These are phyloP conservation scores for Ellobius talpinus DNA, from an alignment of 2,113 vertebrate genomes.

Conservation along the genomic window DNA sequence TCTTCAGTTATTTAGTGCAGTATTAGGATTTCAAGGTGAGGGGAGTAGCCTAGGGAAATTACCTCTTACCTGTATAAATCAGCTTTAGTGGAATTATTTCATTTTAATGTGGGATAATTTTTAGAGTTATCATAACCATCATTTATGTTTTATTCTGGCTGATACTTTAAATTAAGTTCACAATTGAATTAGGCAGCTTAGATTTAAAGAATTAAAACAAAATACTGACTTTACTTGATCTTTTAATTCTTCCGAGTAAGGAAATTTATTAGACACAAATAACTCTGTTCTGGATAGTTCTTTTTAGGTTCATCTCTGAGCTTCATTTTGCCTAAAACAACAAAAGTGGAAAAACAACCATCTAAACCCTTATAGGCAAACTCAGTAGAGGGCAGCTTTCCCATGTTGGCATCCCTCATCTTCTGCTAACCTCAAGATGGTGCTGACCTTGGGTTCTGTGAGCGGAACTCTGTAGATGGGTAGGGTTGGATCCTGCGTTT, in stretches of 20 bases:
- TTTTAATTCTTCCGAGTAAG: neutral
- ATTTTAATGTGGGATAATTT: neutral
- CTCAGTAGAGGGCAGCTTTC: neutral
- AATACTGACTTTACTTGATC: neutral
- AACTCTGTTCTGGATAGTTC: neutral
- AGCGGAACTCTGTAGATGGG: too few relatives aligned
- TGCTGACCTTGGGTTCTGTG: neutral
- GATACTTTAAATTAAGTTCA: neutral
- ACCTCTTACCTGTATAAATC: neutral
- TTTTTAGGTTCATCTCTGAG: neutral
- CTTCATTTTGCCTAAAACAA: neutral
- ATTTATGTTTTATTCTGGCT: neutral
- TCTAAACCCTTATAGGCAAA: neutral
- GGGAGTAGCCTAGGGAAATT: neutral
- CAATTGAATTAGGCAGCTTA: neutral
- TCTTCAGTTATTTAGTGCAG: slow-evolving; percentile 34
- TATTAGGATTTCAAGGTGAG: neutral
- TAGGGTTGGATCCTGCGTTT: too few relatives aligned
- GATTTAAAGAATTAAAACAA: neutral
- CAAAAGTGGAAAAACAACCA: neutral
- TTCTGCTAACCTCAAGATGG: neutral
- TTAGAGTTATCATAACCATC: neutral
- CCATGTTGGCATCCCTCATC: too few relatives aligned
- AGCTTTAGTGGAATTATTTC: neutral
- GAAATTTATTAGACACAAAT: neutral